Evolutionary conservation across 2,888 invertebrate species (phyloP), one percentile per base, ranked within the genome.

Genomic region (Machimus rusticus): DNA sequence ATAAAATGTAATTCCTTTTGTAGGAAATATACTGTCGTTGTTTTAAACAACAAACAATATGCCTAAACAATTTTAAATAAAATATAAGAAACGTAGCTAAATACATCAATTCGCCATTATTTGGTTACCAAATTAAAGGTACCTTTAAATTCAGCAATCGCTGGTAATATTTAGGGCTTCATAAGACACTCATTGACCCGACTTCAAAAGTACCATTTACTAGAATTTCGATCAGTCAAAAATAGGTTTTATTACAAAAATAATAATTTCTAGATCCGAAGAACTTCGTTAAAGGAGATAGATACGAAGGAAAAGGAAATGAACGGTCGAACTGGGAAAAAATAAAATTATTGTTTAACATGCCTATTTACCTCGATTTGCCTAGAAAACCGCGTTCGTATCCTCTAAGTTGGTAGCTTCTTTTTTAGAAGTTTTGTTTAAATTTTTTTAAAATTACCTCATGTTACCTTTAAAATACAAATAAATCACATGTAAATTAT

Each of bases 401-500:
- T 74, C n/a, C 43, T 46, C 34, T 74, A 74, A 74, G 46, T 85
- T 74, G 39, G 74, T 46, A 79, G 89, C 89, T 89, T 89, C 89
- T 91, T 90, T 90, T 90, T 90, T 89, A 87, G 28, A 66, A 66
- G 89, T 88, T 89, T 88, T 78, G 86, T 79, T 85, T 78, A 89
- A 88, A 89, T 90, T 91, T 87, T 90, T 66, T 66, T 66, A 66
- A 66, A 66, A 66, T 66, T 90, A 91, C 91, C 86, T 76, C 76
- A 76, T 66, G 39, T 76, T 76, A 76, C 76, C n/a, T 43, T 85
- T 43, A 85, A 85, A 85, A 85, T 85, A 89, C 87, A 91, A 89
- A 90, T 91, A 91, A 92, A 93, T 93, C 93, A 93, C 93, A 93
- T 92, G 91, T 92, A 92, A 92, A 92, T 93, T 93, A 93, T 93